A percentile compares a stretch with the other conserved stretches of the same genome.
Evolutionary conservation across 1,140 invertebrate species (phyloP).

Genomic region (Octopus bimaculoides): DNA sequence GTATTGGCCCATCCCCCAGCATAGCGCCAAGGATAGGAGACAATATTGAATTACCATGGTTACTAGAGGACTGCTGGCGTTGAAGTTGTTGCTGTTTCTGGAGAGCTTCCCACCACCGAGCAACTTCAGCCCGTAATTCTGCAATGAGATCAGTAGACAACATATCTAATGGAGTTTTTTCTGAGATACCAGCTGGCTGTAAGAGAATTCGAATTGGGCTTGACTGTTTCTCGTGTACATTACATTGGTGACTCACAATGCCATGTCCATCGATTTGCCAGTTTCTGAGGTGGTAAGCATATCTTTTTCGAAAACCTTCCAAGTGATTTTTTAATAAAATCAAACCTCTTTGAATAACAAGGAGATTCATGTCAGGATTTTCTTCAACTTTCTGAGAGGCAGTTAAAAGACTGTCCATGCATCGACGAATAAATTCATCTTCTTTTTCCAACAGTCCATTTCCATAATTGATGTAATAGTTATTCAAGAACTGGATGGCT

Average conservation of each 20-base stretch:
- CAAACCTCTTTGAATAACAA: slow-evolving; percentile 85
- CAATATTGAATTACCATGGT: slow-evolving; percentile 37
- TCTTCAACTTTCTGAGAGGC: slow-evolving; percentile 65
- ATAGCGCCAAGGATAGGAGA: slow-evolving; percentile 56
- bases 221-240: slow-evolving; percentile 62
- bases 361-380: slow-evolving; percentile 74
- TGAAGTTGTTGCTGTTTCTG: slow-evolving; percentile 54
- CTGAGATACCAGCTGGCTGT: slow-evolving; percentile 79
- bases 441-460: slow-evolving; percentile 72
- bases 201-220: slow-evolving; percentile 72
- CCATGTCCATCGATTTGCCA: slow-evolving; percentile 76
- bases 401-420: slow-evolving; percentile 83
- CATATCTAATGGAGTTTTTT: slow-evolving; percentile 61
- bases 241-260: slow-evolving; percentile 69
- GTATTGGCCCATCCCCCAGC: slow-evolving; percentile 75
- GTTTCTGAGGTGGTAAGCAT: slow-evolving; percentile 53
- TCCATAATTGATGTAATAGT: slow-evolving; percentile 81
- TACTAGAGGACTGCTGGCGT: slow-evolving; percentile 36
- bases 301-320: slow-evolving; percentile 83
- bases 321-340: slow-evolving; percentile 86
- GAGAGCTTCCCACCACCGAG: slow-evolving; percentile 82
- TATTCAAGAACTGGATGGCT: slow-evolving; percentile 89
- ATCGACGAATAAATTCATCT: slow-evolving; percentile 80
- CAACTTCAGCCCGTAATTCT: slow-evolving; percentile 86
- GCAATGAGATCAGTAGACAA: slow-evolving; percentile 80